A percentile compares a stretch with the other conserved stretches of the same genome.
Evolutionary conservation across 2,113 vertebrate species (phyloP).

Genomic region (Monarcha castaneiventris): DNA sequence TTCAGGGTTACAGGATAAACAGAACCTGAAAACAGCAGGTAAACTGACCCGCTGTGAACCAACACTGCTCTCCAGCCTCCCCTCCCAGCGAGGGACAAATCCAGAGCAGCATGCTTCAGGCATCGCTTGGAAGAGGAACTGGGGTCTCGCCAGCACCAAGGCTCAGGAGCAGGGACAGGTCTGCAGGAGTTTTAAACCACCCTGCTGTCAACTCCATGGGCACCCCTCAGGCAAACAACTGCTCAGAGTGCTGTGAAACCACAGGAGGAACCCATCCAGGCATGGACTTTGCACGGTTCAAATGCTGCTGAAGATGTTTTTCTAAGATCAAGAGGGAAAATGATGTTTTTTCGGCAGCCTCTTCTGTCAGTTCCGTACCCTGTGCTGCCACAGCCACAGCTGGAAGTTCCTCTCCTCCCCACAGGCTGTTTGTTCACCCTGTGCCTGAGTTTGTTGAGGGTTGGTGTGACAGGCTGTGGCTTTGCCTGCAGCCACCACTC

Average conservation of each 20-base stretch:
- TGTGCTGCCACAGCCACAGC: neutral
- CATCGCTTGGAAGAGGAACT: fast-evolving
- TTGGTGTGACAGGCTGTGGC: neutral
- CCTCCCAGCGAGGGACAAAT: neutral
- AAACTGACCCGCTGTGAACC: neutral
- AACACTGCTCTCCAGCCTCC: neutral
- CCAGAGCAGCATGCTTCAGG: neutral
- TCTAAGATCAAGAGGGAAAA: neutral
- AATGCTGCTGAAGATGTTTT: neutral
- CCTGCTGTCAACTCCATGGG: neutral
- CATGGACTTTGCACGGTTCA: neutral
- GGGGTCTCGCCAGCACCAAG: too few species aligned
- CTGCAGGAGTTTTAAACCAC: neutral
- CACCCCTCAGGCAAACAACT: neutral
- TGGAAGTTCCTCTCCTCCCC: neutral
- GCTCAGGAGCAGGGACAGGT: neutral
- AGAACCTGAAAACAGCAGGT: neutral
- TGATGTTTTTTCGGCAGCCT: neutral
- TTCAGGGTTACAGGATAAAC: neutral
- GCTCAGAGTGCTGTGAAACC: neutral
- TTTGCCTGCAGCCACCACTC: neutral
- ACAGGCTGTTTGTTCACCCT: neutral
- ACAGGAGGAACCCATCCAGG: neutral
- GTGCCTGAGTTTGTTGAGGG: neutral
- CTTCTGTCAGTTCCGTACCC: neutral